Percentiles rank a stretch among this genome's conserved stretches.
phyloP scores from a whole-genome alignment of 1,140 invertebrate genomes.

The Trinorchestia longiramus region DNA sequence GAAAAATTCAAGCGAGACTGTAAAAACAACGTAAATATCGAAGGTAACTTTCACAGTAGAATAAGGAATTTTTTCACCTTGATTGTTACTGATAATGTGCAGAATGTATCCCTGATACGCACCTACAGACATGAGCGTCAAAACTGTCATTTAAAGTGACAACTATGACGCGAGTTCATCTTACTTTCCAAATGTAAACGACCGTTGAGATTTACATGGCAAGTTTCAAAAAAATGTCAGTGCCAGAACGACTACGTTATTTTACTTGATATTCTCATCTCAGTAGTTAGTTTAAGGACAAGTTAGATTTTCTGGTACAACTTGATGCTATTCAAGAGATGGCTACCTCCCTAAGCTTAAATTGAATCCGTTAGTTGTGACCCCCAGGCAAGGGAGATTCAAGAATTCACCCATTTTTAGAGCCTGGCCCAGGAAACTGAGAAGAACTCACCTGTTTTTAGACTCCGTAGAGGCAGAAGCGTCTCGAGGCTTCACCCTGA shows the following conservation, averaged over 20 bases:
- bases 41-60: neutral
- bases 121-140: neutral
- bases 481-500: slow-evolving; percentile 5
- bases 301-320: neutral
- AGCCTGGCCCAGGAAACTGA: too few species aligned
- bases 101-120: too few species aligned
- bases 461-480: neutral
- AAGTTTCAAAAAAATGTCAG: too few species aligned
- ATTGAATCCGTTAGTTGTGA: neutral
- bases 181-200: too few species aligned
- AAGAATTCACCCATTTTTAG: too few species aligned
- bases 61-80: neutral
- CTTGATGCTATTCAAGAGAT: neutral
- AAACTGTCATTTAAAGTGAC: neutral
- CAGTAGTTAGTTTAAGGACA: neutral
- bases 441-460: too few species aligned
- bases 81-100: neutral
- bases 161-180: neutral
- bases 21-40: neutral
- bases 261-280: too few species aligned
- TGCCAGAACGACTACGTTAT: too few species aligned
- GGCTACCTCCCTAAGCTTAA: neutral
- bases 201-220: too few species aligned
- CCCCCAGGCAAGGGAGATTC: too few species aligned
- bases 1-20: neutral